phyloP scores from a whole-genome alignment of 2,888 invertebrate species.

The Morpho achilles region DNA sequence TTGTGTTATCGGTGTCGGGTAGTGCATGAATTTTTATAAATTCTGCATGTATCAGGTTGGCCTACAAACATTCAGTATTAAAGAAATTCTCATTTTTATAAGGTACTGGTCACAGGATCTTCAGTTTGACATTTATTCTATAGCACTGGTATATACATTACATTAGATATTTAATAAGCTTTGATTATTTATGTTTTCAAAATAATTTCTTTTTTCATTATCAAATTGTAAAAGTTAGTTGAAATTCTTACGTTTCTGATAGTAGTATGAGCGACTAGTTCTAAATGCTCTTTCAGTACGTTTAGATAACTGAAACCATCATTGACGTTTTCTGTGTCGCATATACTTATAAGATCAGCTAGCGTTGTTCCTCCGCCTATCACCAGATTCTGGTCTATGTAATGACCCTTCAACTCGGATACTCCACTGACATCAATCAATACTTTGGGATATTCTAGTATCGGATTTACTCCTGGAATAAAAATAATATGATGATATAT shows the following conservation, averaged over 20 bases:
- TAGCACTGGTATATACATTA: background rate
- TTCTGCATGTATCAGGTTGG: no score
- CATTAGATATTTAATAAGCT: background rate
- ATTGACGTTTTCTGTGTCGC: constrained; percentile 39
- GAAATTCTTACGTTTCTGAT: constrained; percentile 81
- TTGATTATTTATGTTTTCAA: background rate
- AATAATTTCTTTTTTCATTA: background rate
- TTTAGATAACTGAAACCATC: constrained; percentile 78
- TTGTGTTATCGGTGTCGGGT: no score
- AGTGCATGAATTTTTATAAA: no score
- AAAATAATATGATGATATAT: background rate
- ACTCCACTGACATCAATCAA: constrained; percentile 82
- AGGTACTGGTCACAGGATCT: no score
- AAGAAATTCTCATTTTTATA: no score
- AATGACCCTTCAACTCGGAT: constrained; percentile 69
- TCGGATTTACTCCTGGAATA: constrained; percentile 57
- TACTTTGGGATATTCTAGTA: constrained; percentile 48
- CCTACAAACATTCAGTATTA: no score
- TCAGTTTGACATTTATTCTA: background rate
- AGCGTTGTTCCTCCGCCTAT: constrained; percentile 79
- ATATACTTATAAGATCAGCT: constrained; percentile 67
- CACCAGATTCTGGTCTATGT: constrained; percentile 53
- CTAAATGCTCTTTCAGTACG: constrained; percentile 80
- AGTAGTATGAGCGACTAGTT: constrained; percentile 83
- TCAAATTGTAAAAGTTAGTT: background rate